Conservation (phyloP, 2,113 vertebrate genomes). For the Corapipo altera region DNA sequence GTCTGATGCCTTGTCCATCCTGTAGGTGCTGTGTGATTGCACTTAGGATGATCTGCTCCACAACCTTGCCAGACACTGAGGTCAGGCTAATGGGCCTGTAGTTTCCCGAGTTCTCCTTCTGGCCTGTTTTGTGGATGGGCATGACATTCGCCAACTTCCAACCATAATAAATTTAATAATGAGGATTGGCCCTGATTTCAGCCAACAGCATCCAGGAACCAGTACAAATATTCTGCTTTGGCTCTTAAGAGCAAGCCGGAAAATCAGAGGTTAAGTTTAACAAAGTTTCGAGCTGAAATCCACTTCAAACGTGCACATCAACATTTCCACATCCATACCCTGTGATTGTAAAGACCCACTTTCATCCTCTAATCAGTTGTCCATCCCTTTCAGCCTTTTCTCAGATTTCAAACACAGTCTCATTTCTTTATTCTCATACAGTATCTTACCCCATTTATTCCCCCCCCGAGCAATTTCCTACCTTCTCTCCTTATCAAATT, state of each 20-base stretch:
- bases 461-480: neutral
- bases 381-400: neutral
- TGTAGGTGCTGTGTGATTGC: too few relatives aligned
- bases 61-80: too few relatives aligned
- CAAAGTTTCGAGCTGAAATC: neutral
- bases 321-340: neutral
- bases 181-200: neutral
- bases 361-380: neutral
- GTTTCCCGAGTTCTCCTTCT: too few relatives aligned
- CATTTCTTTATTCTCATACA: neutral
- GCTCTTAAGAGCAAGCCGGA: neutral
- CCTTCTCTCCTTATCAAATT: neutral
- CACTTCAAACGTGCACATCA: neutral
- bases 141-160: too few relatives aligned
- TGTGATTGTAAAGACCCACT: neutral
- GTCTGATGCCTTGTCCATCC: too few relatives aligned
- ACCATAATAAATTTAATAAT: neutral
- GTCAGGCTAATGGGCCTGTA: too few relatives aligned
- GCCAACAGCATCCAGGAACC: neutral
- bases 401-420: neutral
- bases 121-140: too few relatives aligned
- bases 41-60: too few relatives aligned
- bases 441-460: neutral
- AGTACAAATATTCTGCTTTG: neutral
- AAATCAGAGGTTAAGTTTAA: neutral